These are phyloP conservation scores for Gobiocypris rarus DNA, from an alignment of 2,113 vertebrate genomes.

Conservation along the genomic window DNA sequence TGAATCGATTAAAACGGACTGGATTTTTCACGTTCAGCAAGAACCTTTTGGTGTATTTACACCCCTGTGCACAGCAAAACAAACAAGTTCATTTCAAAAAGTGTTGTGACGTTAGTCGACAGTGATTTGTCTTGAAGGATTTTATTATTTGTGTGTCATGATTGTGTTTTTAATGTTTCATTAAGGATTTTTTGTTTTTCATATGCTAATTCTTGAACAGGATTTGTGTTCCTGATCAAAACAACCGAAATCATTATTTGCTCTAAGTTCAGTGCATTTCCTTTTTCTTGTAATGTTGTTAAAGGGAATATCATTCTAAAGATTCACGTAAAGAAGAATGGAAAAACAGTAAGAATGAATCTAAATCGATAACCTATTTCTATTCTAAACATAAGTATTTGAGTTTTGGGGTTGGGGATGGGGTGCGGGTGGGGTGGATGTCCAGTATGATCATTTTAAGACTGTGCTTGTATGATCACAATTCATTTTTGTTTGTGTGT, in stretches of 20 bases:
- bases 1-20: conserved; percentile 7
- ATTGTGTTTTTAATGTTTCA: conserved; percentile 51
- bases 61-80: conserved; percentile 43
- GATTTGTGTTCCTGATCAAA: conserved; percentile 45
- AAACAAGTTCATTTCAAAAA: conserved; percentile 20
- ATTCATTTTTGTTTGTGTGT: conserved; percentile 47
- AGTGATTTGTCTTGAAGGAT: conserved; percentile 43
- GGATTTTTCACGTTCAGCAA: conserved; percentile 24
- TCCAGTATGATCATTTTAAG: conserved; percentile 23
- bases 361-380: not conserved
- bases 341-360: conserved; percentile 30
- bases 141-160: conserved; percentile 46
- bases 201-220: conserved; percentile 40
- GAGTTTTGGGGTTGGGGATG: not conserved
- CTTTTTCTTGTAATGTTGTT: conserved; percentile 67
- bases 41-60: not conserved
- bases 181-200: conserved; percentile 28
- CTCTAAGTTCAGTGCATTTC: conserved; percentile 47
- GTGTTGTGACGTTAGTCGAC: conserved; percentile 44
- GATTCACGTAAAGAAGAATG: conserved; percentile 47
- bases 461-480: conserved; percentile 49
- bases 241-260: conserved; percentile 56
- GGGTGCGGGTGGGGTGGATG: not conserved
- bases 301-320: conserved; percentile 53
- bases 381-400: not conserved